These are phyloP conservation scores for Sprattus sprattus DNA, from an alignment of 2,113 vertebrate species.

Conservation along the genomic window DNA sequence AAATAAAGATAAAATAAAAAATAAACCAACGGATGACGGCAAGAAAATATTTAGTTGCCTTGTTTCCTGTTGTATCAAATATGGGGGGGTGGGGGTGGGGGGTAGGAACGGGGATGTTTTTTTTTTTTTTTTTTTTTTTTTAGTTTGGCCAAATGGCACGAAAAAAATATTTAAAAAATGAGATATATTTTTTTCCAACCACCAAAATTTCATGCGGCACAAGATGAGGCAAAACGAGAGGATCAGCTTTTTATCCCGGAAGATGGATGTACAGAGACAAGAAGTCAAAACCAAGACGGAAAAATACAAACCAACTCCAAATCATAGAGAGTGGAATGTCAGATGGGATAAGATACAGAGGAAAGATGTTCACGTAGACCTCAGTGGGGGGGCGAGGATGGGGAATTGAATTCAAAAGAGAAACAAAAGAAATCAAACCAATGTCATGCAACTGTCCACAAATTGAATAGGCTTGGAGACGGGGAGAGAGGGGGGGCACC, in stretches of 20 bases:
- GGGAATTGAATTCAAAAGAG: constrained; percentile 57
- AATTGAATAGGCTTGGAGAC: constrained; percentile 69
- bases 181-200: constrained; percentile 79
- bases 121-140: constrained; percentile 39
- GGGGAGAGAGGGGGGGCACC: constrained; percentile 27
- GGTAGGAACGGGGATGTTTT: background rate
- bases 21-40: constrained; percentile 79
- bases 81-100: constrained; percentile 54
- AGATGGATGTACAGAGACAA: constrained; percentile 76
- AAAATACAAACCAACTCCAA: constrained; percentile 40
- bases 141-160: constrained; percentile 70
- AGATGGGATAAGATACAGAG: constrained; percentile 66
- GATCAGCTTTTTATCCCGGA: constrained; percentile 75
- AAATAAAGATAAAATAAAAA: constrained; percentile 43
- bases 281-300: constrained; percentile 38
- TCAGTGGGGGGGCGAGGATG: constrained; percentile 32
- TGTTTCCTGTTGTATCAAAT: constrained; percentile 77
- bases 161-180: constrained; percentile 63
- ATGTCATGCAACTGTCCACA: constrained; percentile 76
- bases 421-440: constrained; percentile 47
- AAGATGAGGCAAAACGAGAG: constrained; percentile 92
- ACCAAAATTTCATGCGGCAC: constrained; percentile 99
- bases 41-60: constrained; percentile 99
- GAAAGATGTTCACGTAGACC: constrained; percentile 65
- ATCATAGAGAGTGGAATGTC: constrained; percentile 58